phyloP scores from a whole-genome alignment of 2,888 invertebrate genomes.

The Callimorpha dominula region DNA sequence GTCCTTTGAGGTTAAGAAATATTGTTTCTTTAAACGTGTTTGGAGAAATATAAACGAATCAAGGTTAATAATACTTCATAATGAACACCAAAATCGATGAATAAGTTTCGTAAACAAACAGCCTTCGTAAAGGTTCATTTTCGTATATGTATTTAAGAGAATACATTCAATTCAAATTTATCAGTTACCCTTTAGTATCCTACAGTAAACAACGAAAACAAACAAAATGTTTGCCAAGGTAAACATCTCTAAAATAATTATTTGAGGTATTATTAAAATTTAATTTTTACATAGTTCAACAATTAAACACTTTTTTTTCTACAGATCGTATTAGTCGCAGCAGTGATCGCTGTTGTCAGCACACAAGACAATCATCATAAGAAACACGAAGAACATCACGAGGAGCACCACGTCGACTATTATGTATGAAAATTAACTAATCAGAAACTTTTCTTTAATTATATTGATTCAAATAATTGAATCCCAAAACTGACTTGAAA shows the following conservation, averaged over 20 bases:
- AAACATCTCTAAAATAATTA: background rate
- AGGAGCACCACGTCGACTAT: conserved; percentile 23
- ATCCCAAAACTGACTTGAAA: background rate
- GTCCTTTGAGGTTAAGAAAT: background rate
- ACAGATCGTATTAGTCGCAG: conserved; percentile 16
- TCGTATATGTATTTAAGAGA: conserved; percentile 10
- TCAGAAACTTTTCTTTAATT: background rate
- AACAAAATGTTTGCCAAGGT: conserved; percentile 14
- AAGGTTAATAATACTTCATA: conserved; percentile 6
- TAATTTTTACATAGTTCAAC: background rate
- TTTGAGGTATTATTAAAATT: too few species aligned
- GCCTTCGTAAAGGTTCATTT: background rate
- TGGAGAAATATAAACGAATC: conserved; percentile 13
- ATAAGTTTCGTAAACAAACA: background rate
- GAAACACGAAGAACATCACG: conserved; percentile 19
- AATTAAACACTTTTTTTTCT: background rate
- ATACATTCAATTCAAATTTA: background rate
- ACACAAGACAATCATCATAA: conserved; percentile 17
- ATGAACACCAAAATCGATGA: background rate
- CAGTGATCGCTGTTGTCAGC: conserved; percentile 5
- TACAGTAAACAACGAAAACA: background rate
- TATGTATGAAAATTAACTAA: conserved; percentile 22
- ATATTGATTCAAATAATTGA: too few species aligned
- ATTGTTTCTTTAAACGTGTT: background rate
- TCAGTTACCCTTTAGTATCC: background rate